phyloP scores from a whole-genome alignment of 1,140 invertebrate species.

The Andrena cerasifolii region DNA sequence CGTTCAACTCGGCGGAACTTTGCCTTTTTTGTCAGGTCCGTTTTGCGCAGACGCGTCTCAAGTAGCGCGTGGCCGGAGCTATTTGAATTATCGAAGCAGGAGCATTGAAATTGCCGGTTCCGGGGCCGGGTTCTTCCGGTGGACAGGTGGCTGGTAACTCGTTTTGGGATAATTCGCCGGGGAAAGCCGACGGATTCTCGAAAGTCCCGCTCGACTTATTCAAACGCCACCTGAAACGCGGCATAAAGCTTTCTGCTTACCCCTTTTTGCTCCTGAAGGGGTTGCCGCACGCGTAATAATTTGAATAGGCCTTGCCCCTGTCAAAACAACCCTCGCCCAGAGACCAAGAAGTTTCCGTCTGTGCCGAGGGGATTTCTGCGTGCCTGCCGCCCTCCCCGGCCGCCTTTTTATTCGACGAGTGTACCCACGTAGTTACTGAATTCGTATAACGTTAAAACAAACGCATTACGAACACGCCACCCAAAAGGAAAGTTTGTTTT shows the following conservation, averaged over 20 bases:
- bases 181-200: slow-evolving; percentile 30
- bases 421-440: slow-evolving; percentile 32
- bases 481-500: slow-evolving; percentile 22
- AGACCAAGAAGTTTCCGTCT: slow-evolving; percentile 54
- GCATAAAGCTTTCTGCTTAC: slow-evolving; percentile 38
- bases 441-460: slow-evolving; percentile 36
- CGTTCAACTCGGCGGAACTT: not conserved
- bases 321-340: slow-evolving; percentile 63
- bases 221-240: slow-evolving; percentile 42
- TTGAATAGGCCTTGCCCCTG: slow-evolving; percentile 57
- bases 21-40: slow-evolving; percentile 17
- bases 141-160: slow-evolving; percentile 34
- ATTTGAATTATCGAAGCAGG: slow-evolving; percentile 45
- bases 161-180: slow-evolving; percentile 41
- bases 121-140: not conserved
- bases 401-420: slow-evolving; percentile 53
- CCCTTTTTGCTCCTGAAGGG: slow-evolving; percentile 37
- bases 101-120: slow-evolving; percentile 57
- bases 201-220: slow-evolving; percentile 45
- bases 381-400: slow-evolving; percentile 10
- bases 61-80: slow-evolving; percentile 43
- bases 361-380: slow-evolving; percentile 49
- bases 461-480: slow-evolving; percentile 28
- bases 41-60: slow-evolving; percentile 54
- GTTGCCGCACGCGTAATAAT: slow-evolving; percentile 61